phyloP scores from a whole-genome alignment of 2,113 vertebrate species.

The Corydoras maculifer region DNA sequence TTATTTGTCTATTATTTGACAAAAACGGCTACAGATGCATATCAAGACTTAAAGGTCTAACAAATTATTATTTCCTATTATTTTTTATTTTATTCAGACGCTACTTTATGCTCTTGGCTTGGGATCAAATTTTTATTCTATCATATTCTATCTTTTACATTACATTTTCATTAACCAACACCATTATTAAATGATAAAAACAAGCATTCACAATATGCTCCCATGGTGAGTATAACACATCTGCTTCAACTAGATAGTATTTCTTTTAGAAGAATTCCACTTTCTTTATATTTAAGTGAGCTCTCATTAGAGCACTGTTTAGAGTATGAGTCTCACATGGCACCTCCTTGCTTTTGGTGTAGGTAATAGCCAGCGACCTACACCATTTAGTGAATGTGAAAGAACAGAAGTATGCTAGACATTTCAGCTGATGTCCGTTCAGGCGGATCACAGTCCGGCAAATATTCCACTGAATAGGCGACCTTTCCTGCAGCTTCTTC shows the following conservation, averaged over 20 bases:
- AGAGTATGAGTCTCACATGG: slow-evolving; percentile 9
- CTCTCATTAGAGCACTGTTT: slow-evolving; percentile 24
- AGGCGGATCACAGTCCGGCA: slow-evolving; percentile 11
- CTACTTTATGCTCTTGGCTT: too few relatives aligned
- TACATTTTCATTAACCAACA: slow-evolving; percentile 5
- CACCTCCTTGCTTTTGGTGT: slow-evolving; percentile 26
- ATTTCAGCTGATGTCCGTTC: slow-evolving; percentile 24
- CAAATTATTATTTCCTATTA: too few relatives aligned
- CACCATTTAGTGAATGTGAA: slow-evolving; percentile 22
- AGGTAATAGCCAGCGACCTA: slow-evolving; percentile 10
- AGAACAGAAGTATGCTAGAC: slow-evolving; percentile 7
- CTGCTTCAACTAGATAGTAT: neutral
- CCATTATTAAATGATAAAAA: slow-evolving; percentile 13
- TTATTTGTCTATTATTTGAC: too few relatives aligned
- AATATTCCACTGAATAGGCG: slow-evolving; percentile 23
- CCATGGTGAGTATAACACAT: slow-evolving; percentile 9
- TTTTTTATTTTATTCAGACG: too few relatives aligned
- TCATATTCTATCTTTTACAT: neutral
- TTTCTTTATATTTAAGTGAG: slow-evolving; percentile 5
- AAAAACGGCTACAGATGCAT: too few relatives aligned
- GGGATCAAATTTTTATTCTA: too few relatives aligned
- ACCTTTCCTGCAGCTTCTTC: slow-evolving; percentile 30
- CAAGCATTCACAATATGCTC: slow-evolving; percentile 8
- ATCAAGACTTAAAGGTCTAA: too few relatives aligned
- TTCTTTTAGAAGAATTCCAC: slow-evolving; percentile 10